These are phyloP conservation scores for Diachasmimorpha longicaudata DNA, from an alignment of 1,140 invertebrate species.

Conservation along the genomic window DNA sequence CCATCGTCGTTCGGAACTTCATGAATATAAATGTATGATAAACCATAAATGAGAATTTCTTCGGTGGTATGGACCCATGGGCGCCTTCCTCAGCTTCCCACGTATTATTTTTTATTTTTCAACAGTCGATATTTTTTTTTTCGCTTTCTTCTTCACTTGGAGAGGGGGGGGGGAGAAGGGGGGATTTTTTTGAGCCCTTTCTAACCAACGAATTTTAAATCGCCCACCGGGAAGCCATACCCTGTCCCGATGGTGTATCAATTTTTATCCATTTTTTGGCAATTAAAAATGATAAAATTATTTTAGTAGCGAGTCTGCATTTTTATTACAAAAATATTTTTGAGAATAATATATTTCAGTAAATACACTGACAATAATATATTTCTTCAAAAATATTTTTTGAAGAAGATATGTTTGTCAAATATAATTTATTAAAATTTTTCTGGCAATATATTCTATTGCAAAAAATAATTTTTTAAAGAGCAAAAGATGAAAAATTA, in stretches of 20 bases:
- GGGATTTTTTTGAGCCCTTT: not conserved
- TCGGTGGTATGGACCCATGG: conserved; percentile 10
- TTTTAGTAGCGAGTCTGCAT: no score
- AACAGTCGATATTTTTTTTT: conserved; percentile 13
- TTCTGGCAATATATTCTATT: no score
- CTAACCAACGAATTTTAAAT: not conserved
- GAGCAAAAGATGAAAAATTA: no score
- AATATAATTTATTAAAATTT: no score
- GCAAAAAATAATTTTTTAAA: no score
- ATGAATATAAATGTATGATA: conserved; percentile 32
- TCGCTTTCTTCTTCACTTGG: not conserved
- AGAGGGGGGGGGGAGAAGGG: no score
- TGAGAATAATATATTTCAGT: no score
- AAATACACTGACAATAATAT: no score
- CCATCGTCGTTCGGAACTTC: conserved; percentile 1
- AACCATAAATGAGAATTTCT: conserved; percentile 32
- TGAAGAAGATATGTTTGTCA: no score
- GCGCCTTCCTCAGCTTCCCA: conserved; percentile 17
- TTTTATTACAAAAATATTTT: no score
- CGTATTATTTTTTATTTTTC: conserved; percentile 19
- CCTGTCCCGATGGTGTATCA: not conserved
- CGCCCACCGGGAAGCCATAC: not conserved
- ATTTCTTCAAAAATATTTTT: no score
- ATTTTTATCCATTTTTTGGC: not conserved
- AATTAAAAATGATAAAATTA: no score